Conservation (phyloP, 2,888 invertebrate genomes). For the Melieria crassipennis region DNA sequence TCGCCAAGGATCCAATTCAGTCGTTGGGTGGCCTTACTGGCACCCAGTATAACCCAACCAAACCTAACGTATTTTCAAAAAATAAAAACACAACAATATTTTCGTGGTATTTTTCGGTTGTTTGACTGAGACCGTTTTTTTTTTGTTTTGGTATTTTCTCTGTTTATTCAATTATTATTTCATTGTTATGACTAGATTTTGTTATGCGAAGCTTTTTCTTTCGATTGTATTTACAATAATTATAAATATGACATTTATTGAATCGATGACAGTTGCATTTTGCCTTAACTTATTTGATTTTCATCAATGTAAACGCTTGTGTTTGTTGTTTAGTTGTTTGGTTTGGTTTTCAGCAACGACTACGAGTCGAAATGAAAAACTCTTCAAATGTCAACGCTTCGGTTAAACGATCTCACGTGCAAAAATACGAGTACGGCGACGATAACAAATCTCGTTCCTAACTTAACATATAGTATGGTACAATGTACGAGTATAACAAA, state of each 20-base stretch:
- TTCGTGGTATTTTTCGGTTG: constrained; percentile 19
- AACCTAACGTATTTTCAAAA: neutral
- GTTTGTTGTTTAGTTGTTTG: no score
- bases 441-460: no score
- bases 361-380: no score
- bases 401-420: no score
- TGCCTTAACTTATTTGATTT: constrained; percentile 22
- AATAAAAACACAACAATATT: neutral
- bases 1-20: no score
- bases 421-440: no score
- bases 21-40: no score
- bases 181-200: constrained; percentile 21
- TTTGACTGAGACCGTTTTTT: constrained; percentile 47
- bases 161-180: constrained; percentile 9
- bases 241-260: constrained; percentile 27
- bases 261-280: constrained; percentile 30
- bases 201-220: constrained; percentile 47
- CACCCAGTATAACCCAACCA: no score
- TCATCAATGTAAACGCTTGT: neutral
- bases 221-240: constrained; percentile 35
- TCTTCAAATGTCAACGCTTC: no score
- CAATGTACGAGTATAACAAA: no score
- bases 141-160: constrained; percentile 18
- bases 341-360: no score
- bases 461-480: no score